phyloP scores from a whole-genome alignment of 2,797 vertebrate genomes.

The Holocentrus rufus region DNA sequence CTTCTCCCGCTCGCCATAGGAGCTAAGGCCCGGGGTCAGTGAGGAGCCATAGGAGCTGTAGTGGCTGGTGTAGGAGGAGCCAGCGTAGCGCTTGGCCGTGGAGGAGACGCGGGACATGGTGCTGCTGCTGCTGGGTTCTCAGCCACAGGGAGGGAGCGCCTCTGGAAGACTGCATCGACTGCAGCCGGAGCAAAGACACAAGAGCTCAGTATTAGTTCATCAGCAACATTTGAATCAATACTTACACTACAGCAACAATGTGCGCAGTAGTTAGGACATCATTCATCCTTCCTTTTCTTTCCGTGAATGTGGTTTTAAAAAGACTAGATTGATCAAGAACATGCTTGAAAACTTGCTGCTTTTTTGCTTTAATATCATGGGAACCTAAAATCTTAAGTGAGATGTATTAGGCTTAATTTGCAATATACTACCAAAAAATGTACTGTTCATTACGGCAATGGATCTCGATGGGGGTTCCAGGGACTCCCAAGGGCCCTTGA shows the following conservation, averaged over 20 bases:
- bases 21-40: slow-evolving; percentile 85
- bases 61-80: slow-evolving; percentile 88
- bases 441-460: neutral
- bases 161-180: slow-evolving; percentile 90
- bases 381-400: neutral
- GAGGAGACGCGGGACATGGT: slow-evolving; percentile 96
- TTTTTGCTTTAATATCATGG: slow-evolving; percentile 1
- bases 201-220: slow-evolving; percentile 47
- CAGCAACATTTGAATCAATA: slow-evolving; percentile 56
- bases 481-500: too few relatives aligned
- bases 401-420: neutral
- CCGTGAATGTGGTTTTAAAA: slow-evolving; percentile 17
- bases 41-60: slow-evolving; percentile 90
- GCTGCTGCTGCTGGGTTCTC: slow-evolving; percentile 79
- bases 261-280: slow-evolving; percentile 31
- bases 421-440: neutral
- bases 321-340: slow-evolving; percentile 21
- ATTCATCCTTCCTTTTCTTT: slow-evolving; percentile 19
- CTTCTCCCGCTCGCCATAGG: slow-evolving; percentile 86
- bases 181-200: slow-evolving; percentile 74
- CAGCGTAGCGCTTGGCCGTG: slow-evolving; percentile 91
- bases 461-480: too few relatives aligned
- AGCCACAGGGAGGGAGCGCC: slow-evolving; percentile 72
- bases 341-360: neutral
- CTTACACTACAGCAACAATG: slow-evolving; percentile 38